Base-by-base conservation (phyloP, 2,797 vertebrate species). In the Notoglanidium macrostoma region DNA sequence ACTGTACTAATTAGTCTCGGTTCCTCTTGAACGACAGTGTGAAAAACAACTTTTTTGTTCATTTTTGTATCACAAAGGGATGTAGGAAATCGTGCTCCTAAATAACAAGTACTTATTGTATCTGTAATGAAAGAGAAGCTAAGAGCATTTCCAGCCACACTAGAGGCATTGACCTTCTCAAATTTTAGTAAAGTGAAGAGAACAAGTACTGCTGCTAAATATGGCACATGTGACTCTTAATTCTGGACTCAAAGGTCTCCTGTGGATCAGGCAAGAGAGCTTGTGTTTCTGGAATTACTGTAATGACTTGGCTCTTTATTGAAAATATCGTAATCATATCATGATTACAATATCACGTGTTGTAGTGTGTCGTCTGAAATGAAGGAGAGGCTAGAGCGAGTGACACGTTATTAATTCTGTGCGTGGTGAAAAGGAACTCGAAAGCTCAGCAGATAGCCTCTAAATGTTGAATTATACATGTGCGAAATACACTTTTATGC, bases 401-500 rank as follows among this genome's bases (percentile, higher is more conserved):
- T 65, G 55, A 91, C 91, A 91, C 93, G 88, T 93, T 88, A 93
- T 91, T 95, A 95, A 95, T 94, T 93, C 92, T 92, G 90, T 85
- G 90, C 93, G 88, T 91, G 87, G 82, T 79, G 89, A 92, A 91
- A 78, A 87, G 92, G 91, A 92, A 92, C 93, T 92, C 93, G 92
- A 93, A 93, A 93, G 94, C 91, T 90, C 93, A 92, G 87, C 35
- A 10, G 87, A 92, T 90, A 92, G 91, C 92, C 85, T 90, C 90
- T 90, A 90, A 89, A 93, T 92, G 92, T 94, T 95, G 84, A 94
- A 95, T 95, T 93, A 95, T 95, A 94, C 93, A 95, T 89, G 91
- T 89, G 87, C 89, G 93, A 94, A 92, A 93, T 91, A 90, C 89
- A 92, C 19, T 90, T 93, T 92, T 92, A 89, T 90, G 90, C 93